phyloP scores from a whole-genome alignment of 2,113 vertebrate genomes.

The Sebastes schlegelii region DNA sequence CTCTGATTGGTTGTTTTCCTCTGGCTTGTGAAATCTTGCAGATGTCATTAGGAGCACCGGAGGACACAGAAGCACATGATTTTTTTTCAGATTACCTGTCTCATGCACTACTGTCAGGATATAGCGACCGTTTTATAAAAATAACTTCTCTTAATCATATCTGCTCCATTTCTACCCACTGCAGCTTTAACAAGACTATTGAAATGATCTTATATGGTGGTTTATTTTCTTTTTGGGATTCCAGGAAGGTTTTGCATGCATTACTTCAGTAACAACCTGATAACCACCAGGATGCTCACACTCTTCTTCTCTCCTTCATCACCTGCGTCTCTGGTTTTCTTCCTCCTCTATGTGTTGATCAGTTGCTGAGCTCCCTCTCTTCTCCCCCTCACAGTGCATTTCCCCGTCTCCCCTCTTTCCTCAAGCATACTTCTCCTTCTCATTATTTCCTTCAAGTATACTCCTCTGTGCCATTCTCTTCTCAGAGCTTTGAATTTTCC shows the following conservation, averaged over 20 bases:
- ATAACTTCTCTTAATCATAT: too few relatives aligned
- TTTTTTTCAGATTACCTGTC: too few relatives aligned
- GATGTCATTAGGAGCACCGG: too few relatives aligned
- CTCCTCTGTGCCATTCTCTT: conserved; percentile 62
- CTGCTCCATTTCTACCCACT: too few relatives aligned
- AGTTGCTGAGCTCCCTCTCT: too few relatives aligned
- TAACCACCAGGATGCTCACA: neutral
- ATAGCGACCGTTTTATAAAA: too few relatives aligned
- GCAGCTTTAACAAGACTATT: too few relatives aligned
- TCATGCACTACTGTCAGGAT: too few relatives aligned
- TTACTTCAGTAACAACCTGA: neutral
- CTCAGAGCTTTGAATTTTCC: conserved; percentile 60
- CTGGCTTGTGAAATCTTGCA: too few relatives aligned
- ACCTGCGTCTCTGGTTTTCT: conserved; percentile 4
- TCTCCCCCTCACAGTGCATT: neutral
- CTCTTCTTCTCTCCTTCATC: neutral
- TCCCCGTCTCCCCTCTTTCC: conserved; percentile 1
- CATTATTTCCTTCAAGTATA: conserved; percentile 71
- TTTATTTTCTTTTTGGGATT: too few relatives aligned
- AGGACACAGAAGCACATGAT: too few relatives aligned
- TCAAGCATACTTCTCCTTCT: conserved; percentile 61
- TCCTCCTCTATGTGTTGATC: conserved; percentile 12
- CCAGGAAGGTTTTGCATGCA: neutral
- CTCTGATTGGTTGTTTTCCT: too few relatives aligned
- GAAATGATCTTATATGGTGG: neutral